Base-by-base conservation (phyloP, 2,888 invertebrate genomes). In the Nomada flava region DNA sequence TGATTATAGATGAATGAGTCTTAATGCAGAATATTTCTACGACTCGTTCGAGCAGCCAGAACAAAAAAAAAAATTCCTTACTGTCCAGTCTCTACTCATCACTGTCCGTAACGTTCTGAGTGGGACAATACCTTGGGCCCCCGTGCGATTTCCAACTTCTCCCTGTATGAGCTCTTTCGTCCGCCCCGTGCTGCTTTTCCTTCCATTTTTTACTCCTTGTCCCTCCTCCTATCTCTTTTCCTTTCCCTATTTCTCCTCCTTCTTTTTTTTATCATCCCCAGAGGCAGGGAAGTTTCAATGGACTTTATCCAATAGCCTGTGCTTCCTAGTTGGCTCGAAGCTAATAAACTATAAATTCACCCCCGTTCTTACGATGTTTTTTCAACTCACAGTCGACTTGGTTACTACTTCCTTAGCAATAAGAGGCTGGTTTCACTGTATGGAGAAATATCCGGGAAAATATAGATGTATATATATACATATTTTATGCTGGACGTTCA, bases 341-440 rank as follows among this genome's bases (percentile, higher is more conserved):
- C 91, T 92, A 92, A 92, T 92, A 92, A 92, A 91, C 91, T 88
- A 92, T 92, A 92, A 92, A 92, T 92, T 90, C 86, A 79, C 70
- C 77, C 78, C 86, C 83, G 9, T 85, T 42, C 71, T 60, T 67
- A 23, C 74, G 89, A 90, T 89, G 89, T 89, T 87, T 88, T 87
- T 89, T 89, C 85, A 88, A 88, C 88, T 84, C 88, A 79, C 72
- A 79, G 73, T 75, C 77, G 72, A 79, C 70, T 65, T 70, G 64
- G 75, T 85, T 76, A 63, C 77, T 71, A 80, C 79, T 81, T 79
- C 53, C 64, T 63, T 67, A 57, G 59, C 79, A 77, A 79, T 82
- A 77, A 69, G 78, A 29, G 71, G 57, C 42, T 26, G 20, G 9
- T 13, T 75, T 69, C 65, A 26, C 69, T 29, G 62, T n/a, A 68